phyloP scores from a whole-genome alignment of 2,797 vertebrate species.

The Antennarius maculatus region DNA sequence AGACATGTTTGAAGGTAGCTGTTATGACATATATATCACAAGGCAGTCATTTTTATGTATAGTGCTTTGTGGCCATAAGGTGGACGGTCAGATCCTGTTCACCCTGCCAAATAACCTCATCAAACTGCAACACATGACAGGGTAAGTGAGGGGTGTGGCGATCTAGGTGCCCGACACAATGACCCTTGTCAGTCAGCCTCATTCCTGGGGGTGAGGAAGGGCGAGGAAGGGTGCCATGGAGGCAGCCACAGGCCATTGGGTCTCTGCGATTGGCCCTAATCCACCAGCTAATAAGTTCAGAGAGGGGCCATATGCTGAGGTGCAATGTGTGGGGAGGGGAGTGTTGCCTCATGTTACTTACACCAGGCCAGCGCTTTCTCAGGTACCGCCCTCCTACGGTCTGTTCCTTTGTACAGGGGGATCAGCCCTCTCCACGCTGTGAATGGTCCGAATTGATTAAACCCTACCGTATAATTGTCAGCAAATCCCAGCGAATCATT shows the following conservation, averaged over 20 bases:
- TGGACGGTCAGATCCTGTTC: slow-evolving; percentile 59
- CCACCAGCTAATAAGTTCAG: slow-evolving; percentile 96
- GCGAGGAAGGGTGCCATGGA: slow-evolving; percentile 73
- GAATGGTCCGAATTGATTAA: slow-evolving; percentile 96
- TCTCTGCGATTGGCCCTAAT: slow-evolving; percentile 92
- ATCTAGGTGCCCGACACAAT: slow-evolving; percentile 79
- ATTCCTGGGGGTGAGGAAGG: slow-evolving; percentile 81
- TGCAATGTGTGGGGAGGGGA: slow-evolving; percentile 88
- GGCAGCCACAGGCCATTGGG: slow-evolving; percentile 80
- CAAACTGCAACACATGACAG: slow-evolving; percentile 77
- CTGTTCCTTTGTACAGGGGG: slow-evolving; percentile 89
- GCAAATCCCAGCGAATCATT: slow-evolving; percentile 93
- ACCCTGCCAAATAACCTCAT: slow-evolving; percentile 79
- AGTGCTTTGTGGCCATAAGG: slow-evolving; percentile 34
- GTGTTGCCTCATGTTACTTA: slow-evolving; percentile 92
- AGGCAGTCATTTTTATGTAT: slow-evolving; percentile 27
- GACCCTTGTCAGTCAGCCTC: slow-evolving; percentile 88
- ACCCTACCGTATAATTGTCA: slow-evolving; percentile 92
- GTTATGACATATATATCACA: slow-evolving; percentile 18
- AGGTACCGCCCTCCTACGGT: slow-evolving; percentile 91
- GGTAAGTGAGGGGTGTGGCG: slow-evolving; percentile 80
- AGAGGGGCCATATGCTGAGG: slow-evolving; percentile 94
- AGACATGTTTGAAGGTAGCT: slow-evolving; percentile 39
- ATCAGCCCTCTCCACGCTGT: slow-evolving; percentile 94
- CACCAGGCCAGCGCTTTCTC: slow-evolving; percentile 93